These are phyloP conservation scores for Lethenteron reissneri DNA, from an alignment of 2,113 vertebrate species.

Conservation along the genomic window DNA sequence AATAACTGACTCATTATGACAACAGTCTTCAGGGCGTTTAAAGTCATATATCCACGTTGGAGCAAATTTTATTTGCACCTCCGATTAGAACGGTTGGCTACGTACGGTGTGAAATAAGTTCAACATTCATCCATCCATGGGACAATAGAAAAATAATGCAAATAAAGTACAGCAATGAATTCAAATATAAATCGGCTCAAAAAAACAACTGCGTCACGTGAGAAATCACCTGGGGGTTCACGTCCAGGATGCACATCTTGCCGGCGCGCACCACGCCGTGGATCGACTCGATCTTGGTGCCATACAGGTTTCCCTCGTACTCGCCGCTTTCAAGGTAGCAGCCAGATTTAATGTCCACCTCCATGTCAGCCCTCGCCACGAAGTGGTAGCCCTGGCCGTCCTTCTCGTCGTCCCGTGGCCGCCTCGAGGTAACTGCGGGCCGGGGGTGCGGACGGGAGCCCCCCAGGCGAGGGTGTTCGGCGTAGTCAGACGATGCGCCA, in stretches of 20 bases:
- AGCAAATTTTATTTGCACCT: not conserved
- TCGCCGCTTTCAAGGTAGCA: slow-evolving; percentile 85
- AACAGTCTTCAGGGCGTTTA: too few relatives aligned
- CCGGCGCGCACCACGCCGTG: slow-evolving; percentile 64
- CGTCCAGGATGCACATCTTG: slow-evolving; percentile 78
- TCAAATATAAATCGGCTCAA: not conserved
- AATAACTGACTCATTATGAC: too few relatives aligned
- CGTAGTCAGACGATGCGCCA: too few relatives aligned
- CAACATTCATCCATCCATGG: not conserved
- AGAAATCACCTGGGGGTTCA: slow-evolving; percentile 65
- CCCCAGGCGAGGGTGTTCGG: too few relatives aligned
- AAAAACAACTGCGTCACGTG: not conserved
- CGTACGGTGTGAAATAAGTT: not conserved
- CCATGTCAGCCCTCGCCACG: slow-evolving; percentile 61
- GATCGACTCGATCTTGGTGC: slow-evolving; percentile 92
- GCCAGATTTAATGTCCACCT: slow-evolving; percentile 64
- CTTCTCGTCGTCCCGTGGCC: slow-evolving; percentile 67
- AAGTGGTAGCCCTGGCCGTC: slow-evolving; percentile 82
- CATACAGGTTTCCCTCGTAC: slow-evolving; percentile 88
- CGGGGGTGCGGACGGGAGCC: slow-evolving; percentile 14
- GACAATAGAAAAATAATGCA: not conserved
- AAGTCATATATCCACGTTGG: too few relatives aligned
- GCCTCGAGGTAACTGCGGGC: slow-evolving; percentile 59
- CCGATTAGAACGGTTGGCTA: not conserved
- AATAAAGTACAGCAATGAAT: not conserved